Percentiles rank a stretch among this genome's conserved stretches.
Evolutionary conservation across 2,888 invertebrate species (phyloP).

Genomic region (Molorchus minor): DNA sequence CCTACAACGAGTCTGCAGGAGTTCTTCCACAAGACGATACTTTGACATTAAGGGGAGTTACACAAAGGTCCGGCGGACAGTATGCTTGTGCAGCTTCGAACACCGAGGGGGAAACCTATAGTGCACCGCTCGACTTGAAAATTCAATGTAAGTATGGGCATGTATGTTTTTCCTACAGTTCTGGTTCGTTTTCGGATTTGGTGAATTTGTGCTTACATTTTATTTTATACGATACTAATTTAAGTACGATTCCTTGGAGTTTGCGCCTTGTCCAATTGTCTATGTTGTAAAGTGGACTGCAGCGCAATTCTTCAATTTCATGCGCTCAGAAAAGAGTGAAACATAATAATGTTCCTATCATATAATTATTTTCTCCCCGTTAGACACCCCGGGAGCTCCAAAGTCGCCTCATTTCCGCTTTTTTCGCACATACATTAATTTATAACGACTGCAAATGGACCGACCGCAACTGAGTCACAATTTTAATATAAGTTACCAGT

Average conservation of each 20-base stretch:
- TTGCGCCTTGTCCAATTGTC: no score
- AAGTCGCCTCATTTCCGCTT: no score
- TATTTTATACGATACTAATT: no score
- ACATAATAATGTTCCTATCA: no score
- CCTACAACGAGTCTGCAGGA: constrained; percentile 73
- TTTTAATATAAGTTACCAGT: constrained; percentile 33
- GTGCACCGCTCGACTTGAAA: constrained; percentile 76
- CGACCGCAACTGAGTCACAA: constrained; percentile 29
- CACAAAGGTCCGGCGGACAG: constrained; percentile 76
- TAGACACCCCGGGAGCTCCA: no score
- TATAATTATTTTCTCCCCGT: no score
- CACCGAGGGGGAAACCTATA: constrained; percentile 81
- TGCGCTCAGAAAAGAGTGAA: no score
- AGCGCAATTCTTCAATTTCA: no score
- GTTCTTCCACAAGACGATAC: constrained; percentile 73
- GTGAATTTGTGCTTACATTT: no score
- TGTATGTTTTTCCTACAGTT: background rate
- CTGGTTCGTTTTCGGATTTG: constrained; percentile 5
- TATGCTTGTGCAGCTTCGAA: constrained; percentile 86
- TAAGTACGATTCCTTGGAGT: no score
- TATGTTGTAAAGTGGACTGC: no score
- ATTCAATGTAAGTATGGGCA: constrained; percentile 78
- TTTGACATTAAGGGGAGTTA: constrained; percentile 73
- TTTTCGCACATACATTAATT: constrained; percentile 5
- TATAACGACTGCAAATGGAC: constrained; percentile 17